Base-by-base conservation (phyloP, 2,113 vertebrate species). In the Vulpes lagopus region DNA sequence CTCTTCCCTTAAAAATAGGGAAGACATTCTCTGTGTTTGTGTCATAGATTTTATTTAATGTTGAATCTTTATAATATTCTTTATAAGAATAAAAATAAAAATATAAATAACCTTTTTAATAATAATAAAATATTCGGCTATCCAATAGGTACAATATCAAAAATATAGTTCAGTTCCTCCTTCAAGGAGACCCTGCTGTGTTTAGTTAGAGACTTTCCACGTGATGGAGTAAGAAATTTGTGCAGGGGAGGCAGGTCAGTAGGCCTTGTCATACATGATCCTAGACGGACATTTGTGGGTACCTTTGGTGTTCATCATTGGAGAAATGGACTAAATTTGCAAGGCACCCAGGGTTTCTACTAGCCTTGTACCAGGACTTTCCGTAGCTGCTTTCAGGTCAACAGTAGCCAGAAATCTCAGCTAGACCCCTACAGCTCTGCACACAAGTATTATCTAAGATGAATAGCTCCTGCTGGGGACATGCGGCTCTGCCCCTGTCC, bases 301-400 rank as follows among this genome's bases (percentile, higher is more conserved):
- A 9, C 22, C 87, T 84, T 10, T 35, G 23, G 23, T 22, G 19
- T 49, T 22, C 35, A 35, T 30, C 32, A 53, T 53, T 59, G 64
- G 8, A 53, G 38, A 62, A 71, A 11, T 35, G 38, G 27, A 30
- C 49, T 53, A 43, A 9, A 30, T 8, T 53, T 62, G 25, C 71
- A 12, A 65, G 4, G 53, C 25, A 25, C 25, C 4, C 1, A 74
- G 71, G 64, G 32, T 49, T 71, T 81, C 78, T 78, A 22, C 3
- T 23, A 2, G 3, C 11, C 35, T 53, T 7, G 7, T 14, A 1
- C 10, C 0, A 17, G 3, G 19, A 2, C 3, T 49, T 30, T 27
- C 25, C 14, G 8, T 3, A 3, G 49, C 32, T 11, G 23, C 49
- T 38, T 11, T 73, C 71, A 20, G 86, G 53, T 8, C 32, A n/a